Evolutionary conservation across 2,888 invertebrate species (phyloP).

Genomic region (Tortrix viridana): DNA sequence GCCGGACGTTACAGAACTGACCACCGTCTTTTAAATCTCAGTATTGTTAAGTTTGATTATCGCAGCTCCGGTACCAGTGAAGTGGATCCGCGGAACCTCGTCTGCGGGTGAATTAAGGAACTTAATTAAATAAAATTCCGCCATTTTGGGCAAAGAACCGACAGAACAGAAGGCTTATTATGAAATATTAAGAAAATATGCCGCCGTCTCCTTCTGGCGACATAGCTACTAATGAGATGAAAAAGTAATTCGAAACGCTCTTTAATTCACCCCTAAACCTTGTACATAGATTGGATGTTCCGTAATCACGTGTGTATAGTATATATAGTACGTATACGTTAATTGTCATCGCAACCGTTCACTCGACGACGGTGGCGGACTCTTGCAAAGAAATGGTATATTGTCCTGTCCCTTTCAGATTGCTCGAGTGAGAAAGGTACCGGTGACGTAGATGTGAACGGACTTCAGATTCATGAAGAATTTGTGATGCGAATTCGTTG

Average conservation of each 20-base stretch:
- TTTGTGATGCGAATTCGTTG: conserved; percentile 56
- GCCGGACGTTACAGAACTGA: conserved; percentile 44
- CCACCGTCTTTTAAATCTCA: conserved; percentile 74
- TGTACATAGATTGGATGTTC: conserved; percentile 16
- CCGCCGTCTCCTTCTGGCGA: too few relatives aligned
- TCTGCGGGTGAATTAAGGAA: not conserved
- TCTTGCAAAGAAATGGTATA: conserved; percentile 1
- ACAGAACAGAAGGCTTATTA: too few relatives aligned
- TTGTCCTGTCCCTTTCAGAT: conserved; percentile 28
- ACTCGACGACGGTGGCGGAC: not conserved
- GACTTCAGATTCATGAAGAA: conserved; percentile 39
- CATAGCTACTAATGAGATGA: not conserved
- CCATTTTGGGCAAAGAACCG: too few relatives aligned
- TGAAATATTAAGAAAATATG: too few relatives aligned
- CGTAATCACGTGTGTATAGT: conserved; percentile 5
- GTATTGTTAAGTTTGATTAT: conserved; percentile 74
- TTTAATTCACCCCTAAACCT: not conserved
- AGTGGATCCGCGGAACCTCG: conserved; percentile 30
- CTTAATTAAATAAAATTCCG: not conserved
- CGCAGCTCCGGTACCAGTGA: conserved; percentile 48
- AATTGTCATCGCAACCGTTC: not conserved
- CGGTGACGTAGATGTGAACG: conserved; percentile 41
- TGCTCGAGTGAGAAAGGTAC: conserved; percentile 44
- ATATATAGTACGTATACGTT: not conserved
- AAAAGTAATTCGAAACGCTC: not conserved